These are phyloP conservation scores for Coelogynopora nodosa DNA, from an alignment of 2,888 invertebrate species.

Conservation along the genomic window DNA sequence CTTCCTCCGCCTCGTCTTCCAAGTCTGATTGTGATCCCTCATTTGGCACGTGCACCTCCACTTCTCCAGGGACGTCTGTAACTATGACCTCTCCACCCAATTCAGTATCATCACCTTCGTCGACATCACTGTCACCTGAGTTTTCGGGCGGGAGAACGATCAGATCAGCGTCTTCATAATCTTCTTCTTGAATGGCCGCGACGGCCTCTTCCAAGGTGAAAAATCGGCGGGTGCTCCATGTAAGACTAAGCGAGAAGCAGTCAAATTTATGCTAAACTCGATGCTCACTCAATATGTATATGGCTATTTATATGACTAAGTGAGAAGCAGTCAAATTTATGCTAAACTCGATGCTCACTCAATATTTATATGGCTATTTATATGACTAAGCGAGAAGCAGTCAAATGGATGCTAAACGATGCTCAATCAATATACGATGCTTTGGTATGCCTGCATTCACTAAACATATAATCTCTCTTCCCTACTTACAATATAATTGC, in stretches of 20 bases:
- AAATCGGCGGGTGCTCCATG: conserved; percentile 23
- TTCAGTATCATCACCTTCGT: conserved; percentile 29
- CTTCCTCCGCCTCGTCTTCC: conserved; percentile 30
- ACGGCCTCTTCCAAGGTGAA: not conserved
- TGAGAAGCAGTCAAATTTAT: conserved; percentile 17
- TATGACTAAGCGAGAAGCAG: not conserved
- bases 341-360: conserved; percentile 11
- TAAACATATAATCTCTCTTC: not conserved
- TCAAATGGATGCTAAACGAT: conserved; percentile 27
- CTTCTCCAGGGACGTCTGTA: conserved; percentile 3
- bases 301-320: conserved; percentile 3
- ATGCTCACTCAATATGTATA: not conserved
- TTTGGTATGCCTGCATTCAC: not conserved
- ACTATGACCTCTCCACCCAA: not conserved
- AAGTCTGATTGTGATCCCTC: conserved; percentile 21
- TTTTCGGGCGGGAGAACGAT: conserved; percentile 21
- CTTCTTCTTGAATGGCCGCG: not conserved
- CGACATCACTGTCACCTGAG: conserved; percentile 27
- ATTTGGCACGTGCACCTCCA: conserved; percentile 26
- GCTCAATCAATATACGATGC: not conserved
- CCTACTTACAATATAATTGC: too few species aligned
- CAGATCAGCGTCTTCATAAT: conserved; percentile 3
- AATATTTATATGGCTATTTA: not conserved
- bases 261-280: conserved; percentile 18
- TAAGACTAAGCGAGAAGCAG: conserved; percentile 26